Evolutionary conservation across 2,888 invertebrate species (phyloP).

Genomic region (Taphrorychus bicolor): DNA sequence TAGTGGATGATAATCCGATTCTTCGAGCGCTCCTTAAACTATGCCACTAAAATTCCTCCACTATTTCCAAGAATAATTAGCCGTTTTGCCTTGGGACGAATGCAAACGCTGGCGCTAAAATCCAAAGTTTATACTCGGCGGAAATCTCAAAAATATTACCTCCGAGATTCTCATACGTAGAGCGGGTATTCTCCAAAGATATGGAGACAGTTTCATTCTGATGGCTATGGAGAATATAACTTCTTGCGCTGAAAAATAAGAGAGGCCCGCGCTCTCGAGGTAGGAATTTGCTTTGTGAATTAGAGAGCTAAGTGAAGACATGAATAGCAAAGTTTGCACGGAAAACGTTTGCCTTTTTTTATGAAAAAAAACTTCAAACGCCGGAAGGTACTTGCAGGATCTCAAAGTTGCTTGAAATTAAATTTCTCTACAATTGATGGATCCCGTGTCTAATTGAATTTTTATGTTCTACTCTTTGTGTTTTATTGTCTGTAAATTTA

Average conservation of each 20-base stretch:
- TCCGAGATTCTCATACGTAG: slow-evolving; percentile 8
- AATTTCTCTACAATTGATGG: too few species aligned
- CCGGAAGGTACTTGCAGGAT: background rate
- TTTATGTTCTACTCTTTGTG: too few species aligned
- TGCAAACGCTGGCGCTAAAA: background rate
- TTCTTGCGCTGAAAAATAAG: background rate
- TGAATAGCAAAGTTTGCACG: background rate
- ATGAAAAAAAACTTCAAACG: background rate
- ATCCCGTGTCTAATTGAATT: too few species aligned
- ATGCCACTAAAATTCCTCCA: too few species aligned
- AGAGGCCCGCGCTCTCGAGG: background rate
- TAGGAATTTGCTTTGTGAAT: slow-evolving; percentile 3
- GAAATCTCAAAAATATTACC: slow-evolving; percentile 13
- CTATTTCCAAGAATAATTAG: background rate
- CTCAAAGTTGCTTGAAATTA: background rate
- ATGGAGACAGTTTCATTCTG: slow-evolving; percentile 15
- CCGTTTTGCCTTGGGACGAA: background rate
- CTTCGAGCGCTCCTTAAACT: too few species aligned
- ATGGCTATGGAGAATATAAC: slow-evolving; percentile 13
- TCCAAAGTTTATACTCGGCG: slow-evolving; percentile 3
- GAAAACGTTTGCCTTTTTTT: background rate
- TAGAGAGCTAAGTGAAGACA: slow-evolving; percentile 3
- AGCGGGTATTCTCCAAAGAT: slow-evolving; percentile 8
- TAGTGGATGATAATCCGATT: background rate
- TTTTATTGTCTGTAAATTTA: too few species aligned